Percentiles rank a stretch among this genome's conserved stretches.
phyloP scores from a whole-genome alignment of 2,113 vertebrate genomes.

The Galemys pyrenaicus region DNA sequence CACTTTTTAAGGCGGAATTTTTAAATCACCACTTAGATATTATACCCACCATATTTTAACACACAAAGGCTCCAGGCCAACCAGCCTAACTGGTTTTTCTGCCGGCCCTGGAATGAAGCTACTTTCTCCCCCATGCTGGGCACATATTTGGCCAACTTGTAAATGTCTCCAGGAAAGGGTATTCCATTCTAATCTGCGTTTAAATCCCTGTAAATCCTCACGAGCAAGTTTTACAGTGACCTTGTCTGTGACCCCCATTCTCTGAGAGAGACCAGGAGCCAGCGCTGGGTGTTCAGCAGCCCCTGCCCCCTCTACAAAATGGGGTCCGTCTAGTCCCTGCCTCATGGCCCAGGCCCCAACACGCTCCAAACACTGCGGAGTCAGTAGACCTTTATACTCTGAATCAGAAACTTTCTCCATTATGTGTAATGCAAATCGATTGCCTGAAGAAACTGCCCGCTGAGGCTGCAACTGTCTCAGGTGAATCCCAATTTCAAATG shows the following conservation, averaged over 20 bases:
- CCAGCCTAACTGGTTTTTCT: constrained; percentile 17
- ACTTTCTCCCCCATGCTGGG: neutral
- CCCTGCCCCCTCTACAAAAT: neutral
- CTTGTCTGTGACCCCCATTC: neutral
- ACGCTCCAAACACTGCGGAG: neutral
- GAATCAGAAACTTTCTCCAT: neutral
- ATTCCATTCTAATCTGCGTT: neutral
- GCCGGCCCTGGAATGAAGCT: neutral
- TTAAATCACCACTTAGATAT: neutral
- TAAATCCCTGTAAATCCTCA: neutral
- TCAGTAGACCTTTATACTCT: neutral
- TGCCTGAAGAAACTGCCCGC: neutral
- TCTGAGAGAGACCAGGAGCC: neutral
- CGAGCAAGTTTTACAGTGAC: neutral
- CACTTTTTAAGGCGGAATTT: neutral
- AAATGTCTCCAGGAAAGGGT: neutral
- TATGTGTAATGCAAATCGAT: neutral
- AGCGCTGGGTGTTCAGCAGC: neutral
- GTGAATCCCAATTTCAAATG: neutral
- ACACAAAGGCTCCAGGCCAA: neutral
- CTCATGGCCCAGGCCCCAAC: neutral
- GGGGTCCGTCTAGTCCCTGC: neutral
- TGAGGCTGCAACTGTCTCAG: neutral
- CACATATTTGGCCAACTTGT: neutral
- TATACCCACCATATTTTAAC: neutral